Evolutionary conservation across 1,140 invertebrate species (phyloP), one percentile per base, ranked within the genome.

Genomic region (Polypedilum pembai): DNA sequence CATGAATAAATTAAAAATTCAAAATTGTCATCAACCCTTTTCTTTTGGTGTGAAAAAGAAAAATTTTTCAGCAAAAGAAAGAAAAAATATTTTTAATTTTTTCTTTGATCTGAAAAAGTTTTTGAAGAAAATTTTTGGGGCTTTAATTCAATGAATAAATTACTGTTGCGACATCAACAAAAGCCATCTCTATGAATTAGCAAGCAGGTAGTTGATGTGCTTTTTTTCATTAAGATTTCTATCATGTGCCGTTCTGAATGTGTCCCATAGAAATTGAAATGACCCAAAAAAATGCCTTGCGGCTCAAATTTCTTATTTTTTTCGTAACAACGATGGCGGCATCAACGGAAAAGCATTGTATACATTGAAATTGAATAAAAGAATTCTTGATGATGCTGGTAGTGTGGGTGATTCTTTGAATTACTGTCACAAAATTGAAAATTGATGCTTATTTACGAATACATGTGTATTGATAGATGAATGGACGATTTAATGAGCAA

Each of bases 61-160:
- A 33, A 33, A 33, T 3, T 3, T 33, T 33, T 33, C 24, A 33
- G 24, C 5, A 3, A 33, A 33, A 33, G 24, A 33, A 33, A 33
- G 24, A 33, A 33, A 33, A 33, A 33, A 33, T 5, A 3, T 33
- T 33, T 33, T 1, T 33, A 33, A 33, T 33, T 33, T 33, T 33
- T 33, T 33, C 24, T 33, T 33, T 33, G 24, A 33, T 33, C 24
- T 33, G 24, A 33, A 33, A 33, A 1, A 3, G 1, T 33, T 33
- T 33, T 33, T 5, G 24, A 33, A 33, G 24, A 5, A 33, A 33
- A 33, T 33, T 33, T 33, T 56, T 12, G 12, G 12, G 45, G 12
- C 45, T 56, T n/a, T 56, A 15, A 56, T 56, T 56, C 12, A 56
- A 56, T 56, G 45, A 56, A 56, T 56, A 56, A 56, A 56, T 56